Evolutionary conservation across 2,113 vertebrate genomes (phyloP).

Genomic region (Pandion haliaetus): DNA sequence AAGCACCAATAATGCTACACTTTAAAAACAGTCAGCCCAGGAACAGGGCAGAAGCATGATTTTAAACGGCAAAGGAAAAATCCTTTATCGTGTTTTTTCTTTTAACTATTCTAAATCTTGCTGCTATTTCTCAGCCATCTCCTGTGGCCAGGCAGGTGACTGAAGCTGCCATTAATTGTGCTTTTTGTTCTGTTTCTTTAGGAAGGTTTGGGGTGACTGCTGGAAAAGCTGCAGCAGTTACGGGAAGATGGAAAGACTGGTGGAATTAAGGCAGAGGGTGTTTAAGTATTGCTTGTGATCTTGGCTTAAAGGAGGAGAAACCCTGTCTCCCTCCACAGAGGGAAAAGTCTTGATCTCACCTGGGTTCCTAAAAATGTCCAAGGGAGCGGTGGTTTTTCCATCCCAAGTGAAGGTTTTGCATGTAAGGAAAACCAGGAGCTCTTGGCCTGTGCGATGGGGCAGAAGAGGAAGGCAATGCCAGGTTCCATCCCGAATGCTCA

Average conservation of each 20-base stretch:
- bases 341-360: not conserved
- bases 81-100: not conserved
- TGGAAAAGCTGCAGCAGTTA: not conserved
- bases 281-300: not conserved
- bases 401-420: not conserved
- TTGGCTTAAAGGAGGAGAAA: not conserved
- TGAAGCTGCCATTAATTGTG: not conserved
- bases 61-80: not conserved
- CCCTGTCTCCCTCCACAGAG: not conserved
- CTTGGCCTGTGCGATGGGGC: not conserved
- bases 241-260: not conserved
- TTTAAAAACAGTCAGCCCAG: not conserved
- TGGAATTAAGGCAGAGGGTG: not conserved
- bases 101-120: not conserved
- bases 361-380: not conserved
- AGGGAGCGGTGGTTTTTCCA: not conserved
- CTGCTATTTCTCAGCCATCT: not conserved
- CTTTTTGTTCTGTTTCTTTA: not conserved
- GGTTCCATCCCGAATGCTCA: fast-evolving
- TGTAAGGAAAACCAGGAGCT: not conserved
- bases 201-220: not conserved
- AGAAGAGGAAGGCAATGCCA: not conserved
- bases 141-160: not conserved
- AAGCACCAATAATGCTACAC: not conserved
- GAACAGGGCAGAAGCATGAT: not conserved